phyloP scores from a whole-genome alignment of 1,140 invertebrate genomes.

The Pollicipes pollicipes region DNA sequence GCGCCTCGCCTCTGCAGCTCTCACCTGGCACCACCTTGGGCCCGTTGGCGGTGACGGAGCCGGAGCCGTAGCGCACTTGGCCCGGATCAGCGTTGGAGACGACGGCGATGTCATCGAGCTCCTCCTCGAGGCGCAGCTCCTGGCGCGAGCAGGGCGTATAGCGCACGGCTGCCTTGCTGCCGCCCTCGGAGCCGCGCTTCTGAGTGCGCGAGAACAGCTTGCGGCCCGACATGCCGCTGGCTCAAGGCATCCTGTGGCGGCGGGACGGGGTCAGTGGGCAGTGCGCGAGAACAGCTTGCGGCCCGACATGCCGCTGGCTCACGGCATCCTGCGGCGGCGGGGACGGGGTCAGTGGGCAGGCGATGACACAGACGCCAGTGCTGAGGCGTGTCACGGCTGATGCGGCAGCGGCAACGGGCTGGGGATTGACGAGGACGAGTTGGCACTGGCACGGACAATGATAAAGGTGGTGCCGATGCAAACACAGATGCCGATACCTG shows the following conservation, averaged over 20 bases:
- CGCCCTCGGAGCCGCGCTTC: constrained; percentile 1
- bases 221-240: neutral
- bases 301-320: neutral
- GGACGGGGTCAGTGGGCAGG: too few relatives aligned
- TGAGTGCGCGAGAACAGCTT: neutral
- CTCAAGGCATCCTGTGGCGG: neutral
- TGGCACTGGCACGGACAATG: neutral
- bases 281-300: neutral
- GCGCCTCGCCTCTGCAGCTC: constrained; percentile 8
- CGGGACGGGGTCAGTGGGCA: too few relatives aligned
- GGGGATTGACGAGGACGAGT: neutral
- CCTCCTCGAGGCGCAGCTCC: constrained; percentile 29
- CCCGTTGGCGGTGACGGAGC: constrained; percentile 39
- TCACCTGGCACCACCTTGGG: constrained; percentile 44
- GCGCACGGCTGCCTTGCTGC: constrained; percentile 20
- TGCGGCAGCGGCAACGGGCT: neutral
- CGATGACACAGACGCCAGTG: too few relatives aligned
- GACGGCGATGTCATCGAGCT: constrained; percentile 57
- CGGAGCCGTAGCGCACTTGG: constrained; percentile 39
- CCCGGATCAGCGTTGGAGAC: constrained; percentile 37
- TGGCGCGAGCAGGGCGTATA: neutral
- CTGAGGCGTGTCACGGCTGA: too few relatives aligned
- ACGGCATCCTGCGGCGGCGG: neutral
- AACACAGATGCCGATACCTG: neutral
- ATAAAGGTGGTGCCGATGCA: neutral